These are phyloP conservation scores for Neodiprion lecontei DNA, from an alignment of 1,140 invertebrate genomes.

Conservation along the genomic window DNA sequence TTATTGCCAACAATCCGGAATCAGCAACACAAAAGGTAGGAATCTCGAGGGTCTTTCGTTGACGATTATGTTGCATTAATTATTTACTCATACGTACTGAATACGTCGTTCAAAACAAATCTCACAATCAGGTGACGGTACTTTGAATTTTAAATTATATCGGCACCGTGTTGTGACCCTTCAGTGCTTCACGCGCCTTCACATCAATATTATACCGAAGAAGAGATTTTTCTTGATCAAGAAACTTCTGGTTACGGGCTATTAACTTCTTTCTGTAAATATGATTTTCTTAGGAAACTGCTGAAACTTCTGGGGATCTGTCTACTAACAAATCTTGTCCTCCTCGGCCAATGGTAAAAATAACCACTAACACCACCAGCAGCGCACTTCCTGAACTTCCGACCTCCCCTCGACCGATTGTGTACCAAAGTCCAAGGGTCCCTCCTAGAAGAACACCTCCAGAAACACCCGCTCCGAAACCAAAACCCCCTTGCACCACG, in stretches of 20 bases:
- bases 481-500: conserved; percentile 9
- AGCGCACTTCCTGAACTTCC: conserved; percentile 32
- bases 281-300: conserved; percentile 56
- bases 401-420: conserved; percentile 42
- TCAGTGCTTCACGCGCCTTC: too few relatives aligned
- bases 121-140: too few relatives aligned
- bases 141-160: too few relatives aligned
- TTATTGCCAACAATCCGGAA: not conserved
- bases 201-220: too few relatives aligned
- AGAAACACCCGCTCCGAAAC: conserved; percentile 30
- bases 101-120: too few relatives aligned
- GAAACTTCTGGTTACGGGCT: conserved; percentile 25
- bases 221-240: not conserved
- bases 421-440: conserved; percentile 53
- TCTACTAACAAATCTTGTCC: conserved; percentile 50
- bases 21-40: not conserved
- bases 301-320: conserved; percentile 51
- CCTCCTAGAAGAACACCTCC: conserved; percentile 48
- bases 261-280: conserved; percentile 27
- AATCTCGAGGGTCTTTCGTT: not conserved
- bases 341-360: conserved; percentile 41
- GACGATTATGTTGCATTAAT: not conserved
- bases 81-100: too few relatives aligned
- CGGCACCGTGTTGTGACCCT: too few relatives aligned
- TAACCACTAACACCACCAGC: conserved; percentile 50